Evolutionary conservation across 1,140 invertebrate genomes (phyloP).

Genomic region (Nephila pilipes): DNA sequence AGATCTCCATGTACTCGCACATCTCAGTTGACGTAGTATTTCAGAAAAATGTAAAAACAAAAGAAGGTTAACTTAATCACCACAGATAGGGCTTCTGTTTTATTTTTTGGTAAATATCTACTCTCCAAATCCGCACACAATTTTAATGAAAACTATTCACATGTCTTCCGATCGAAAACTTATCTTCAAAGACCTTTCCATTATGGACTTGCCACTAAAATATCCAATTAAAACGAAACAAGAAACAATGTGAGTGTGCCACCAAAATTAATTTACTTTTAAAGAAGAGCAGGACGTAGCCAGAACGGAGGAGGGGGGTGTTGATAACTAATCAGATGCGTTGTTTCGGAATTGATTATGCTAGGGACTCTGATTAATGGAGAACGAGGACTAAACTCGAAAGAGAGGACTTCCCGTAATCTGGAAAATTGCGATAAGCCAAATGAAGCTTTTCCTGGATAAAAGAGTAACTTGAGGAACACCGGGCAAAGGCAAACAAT

Average conservation of each 20-base stretch:
- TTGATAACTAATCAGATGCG: slow-evolving; percentile 72
- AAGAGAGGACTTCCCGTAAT: slow-evolving; percentile 58
- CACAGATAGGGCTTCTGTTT: background rate
- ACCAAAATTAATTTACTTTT: slow-evolving; percentile 69
- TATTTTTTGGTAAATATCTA: background rate
- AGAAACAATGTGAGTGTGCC: slow-evolving; percentile 43
- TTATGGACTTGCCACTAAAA: slow-evolving; percentile 25
- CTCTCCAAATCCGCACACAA: background rate
- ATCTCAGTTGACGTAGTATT: no score
- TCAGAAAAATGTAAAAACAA: no score
- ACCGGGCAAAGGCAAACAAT: slow-evolving; percentile 44
- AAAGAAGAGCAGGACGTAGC: background rate
- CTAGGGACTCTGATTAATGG: slow-evolving; percentile 50
- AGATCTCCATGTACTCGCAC: no score
- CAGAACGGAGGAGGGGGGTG: background rate
- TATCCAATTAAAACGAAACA: slow-evolving; percentile 61
- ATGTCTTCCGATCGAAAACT: slow-evolving; percentile 10
- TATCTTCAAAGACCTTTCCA: background rate
- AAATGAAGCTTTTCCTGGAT: slow-evolving; percentile 67
- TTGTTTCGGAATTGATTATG: slow-evolving; percentile 56
- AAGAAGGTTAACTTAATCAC: no score
- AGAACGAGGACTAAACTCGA: slow-evolving; percentile 47
- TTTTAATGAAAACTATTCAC: slow-evolving; percentile 44
- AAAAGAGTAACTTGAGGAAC: slow-evolving; percentile 55
- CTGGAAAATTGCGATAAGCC: slow-evolving; percentile 73